Evolutionary conservation across 53 echinoderm and acorn worm species (phyloP).

Genomic region (Actinopyga echinites): DNA sequence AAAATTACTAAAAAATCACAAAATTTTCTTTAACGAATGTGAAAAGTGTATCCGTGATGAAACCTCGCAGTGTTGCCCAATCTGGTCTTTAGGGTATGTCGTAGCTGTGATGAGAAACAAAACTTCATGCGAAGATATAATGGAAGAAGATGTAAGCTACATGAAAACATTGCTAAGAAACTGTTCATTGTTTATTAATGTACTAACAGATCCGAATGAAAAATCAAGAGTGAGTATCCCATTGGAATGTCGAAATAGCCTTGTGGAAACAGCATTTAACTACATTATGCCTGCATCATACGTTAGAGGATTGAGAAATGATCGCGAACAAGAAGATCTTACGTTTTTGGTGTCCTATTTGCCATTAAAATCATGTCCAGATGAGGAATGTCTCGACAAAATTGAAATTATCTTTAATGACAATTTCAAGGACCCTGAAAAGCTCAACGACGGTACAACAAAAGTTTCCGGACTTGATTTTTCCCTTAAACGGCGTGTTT

Average conservation of each 20-base stretch:
- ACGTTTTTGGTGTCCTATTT: constrained; percentile 45
- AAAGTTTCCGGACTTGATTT: constrained; percentile 56
- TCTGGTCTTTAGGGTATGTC: constrained; percentile 62
- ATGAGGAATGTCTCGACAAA: constrained; percentile 4
- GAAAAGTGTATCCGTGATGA: too few relatives aligned
- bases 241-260: constrained; percentile 44
- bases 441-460: constrained; percentile 15
- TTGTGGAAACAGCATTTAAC: constrained; percentile 65
- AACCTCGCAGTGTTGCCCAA: constrained; percentile 33
- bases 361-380: neutral
- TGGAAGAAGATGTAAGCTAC: constrained; percentile 41
- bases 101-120: constrained; percentile 59
- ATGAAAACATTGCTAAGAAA: constrained; percentile 39
- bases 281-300: constrained; percentile 59
- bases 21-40: neutral
- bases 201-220: too few relatives aligned
- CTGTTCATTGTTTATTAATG: constrained; percentile 55
- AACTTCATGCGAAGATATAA: constrained; percentile 60
- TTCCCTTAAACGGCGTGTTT: constrained; percentile 49
- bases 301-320: neutral
- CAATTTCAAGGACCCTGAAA: constrained; percentile 14
- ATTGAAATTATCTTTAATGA: constrained; percentile 47
- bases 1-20: neutral
- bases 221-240: constrained; percentile 51
- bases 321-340: neutral